Base-by-base conservation (phyloP, 2,797 vertebrate genomes). In the Adelosebastes latens region DNA sequence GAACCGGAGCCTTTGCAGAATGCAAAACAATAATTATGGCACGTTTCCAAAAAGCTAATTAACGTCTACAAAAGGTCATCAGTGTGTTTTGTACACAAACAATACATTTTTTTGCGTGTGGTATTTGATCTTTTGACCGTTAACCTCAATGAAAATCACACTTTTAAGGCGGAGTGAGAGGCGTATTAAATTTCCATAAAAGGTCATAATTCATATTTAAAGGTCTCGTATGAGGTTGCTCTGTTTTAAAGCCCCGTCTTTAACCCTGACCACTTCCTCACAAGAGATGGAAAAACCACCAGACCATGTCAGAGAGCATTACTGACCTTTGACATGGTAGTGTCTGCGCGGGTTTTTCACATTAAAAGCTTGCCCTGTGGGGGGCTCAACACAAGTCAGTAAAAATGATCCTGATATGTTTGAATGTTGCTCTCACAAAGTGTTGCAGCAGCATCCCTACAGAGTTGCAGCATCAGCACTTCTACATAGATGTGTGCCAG, bases 391-490 rank as follows among this genome's bases (percentile, higher is more conserved):
- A 53, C 3, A 61, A 72, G 72, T 81, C 72, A 31, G 12, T 65
- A 7, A 25, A 76, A 81, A 76, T 56, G 25, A 65, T 49, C 1
- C 13, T 65, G 71, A 18, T 12, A 29, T 62, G 59, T 79, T 67
- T 79, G 18, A 68, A 80, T 39, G 59, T 59, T 34, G 53, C 53
- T 72, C 56, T 46, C 42, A 6, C 16, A 46, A 39, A 46, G 10
- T 60, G 73, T 53, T 83, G 58, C 72, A 84, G 69, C 71, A 66
- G 72, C 73, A 66, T 72, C 82, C 56, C 46, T 79, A 29, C 75
- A 56, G 59, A 87, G 80, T 72, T 82, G 83, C 89, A 89, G 81
- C 79, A 81, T 82, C 89, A 87, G 87, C 87, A 82, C 79, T 72
- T 65, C 20, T 46, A 53, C 29, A 81, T 0, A 53, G n/a, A 69